phyloP scores from a whole-genome alignment of 1,140 invertebrate species.

The Dreissena rostriformis region DNA sequence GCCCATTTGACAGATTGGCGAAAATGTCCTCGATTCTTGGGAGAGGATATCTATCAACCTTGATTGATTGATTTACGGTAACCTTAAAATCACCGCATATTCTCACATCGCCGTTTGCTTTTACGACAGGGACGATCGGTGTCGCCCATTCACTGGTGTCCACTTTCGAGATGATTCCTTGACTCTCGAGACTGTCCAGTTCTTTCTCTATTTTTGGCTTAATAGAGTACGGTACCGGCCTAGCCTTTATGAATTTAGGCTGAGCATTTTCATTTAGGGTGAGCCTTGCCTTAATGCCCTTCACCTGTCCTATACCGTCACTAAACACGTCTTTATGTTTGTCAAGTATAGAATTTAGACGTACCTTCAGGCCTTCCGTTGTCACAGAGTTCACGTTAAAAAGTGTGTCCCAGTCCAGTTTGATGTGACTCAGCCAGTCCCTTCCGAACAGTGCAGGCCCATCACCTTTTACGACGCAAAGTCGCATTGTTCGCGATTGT shows the following conservation, averaged over 20 bases:
- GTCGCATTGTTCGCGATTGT: constrained; percentile 8
- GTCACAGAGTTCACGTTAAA: background rate
- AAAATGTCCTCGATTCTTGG: constrained; percentile 72
- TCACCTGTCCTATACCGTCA: constrained; percentile 24
- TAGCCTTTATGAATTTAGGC: constrained; percentile 61
- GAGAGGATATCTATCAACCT: constrained; percentile 69
- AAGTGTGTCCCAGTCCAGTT: constrained; percentile 33
- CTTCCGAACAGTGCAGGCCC: constrained; percentile 44
- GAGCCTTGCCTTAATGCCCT: constrained; percentile 40
- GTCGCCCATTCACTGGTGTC: constrained; percentile 68
- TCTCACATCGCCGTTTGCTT: constrained; percentile 37
- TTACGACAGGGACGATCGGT: constrained; percentile 54
- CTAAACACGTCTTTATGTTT: background rate
- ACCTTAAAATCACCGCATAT: constrained; percentile 72
- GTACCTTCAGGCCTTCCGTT: background rate
- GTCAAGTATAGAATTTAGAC: background rate
- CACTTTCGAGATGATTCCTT: constrained; percentile 77
- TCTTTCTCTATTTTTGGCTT: constrained; percentile 76
- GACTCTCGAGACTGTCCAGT: constrained; percentile 72
- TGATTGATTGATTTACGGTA: constrained; percentile 74
- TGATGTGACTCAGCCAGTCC: constrained; percentile 41
- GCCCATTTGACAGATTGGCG: constrained; percentile 64
- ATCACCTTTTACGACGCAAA: constrained; percentile 28
- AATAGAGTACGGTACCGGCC: constrained; percentile 78
- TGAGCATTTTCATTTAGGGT: constrained; percentile 33